Evolutionary conservation across 2,888 invertebrate species (phyloP), one percentile per base, ranked within the genome.

Genomic region (Pandemis cinnamomeana): DNA sequence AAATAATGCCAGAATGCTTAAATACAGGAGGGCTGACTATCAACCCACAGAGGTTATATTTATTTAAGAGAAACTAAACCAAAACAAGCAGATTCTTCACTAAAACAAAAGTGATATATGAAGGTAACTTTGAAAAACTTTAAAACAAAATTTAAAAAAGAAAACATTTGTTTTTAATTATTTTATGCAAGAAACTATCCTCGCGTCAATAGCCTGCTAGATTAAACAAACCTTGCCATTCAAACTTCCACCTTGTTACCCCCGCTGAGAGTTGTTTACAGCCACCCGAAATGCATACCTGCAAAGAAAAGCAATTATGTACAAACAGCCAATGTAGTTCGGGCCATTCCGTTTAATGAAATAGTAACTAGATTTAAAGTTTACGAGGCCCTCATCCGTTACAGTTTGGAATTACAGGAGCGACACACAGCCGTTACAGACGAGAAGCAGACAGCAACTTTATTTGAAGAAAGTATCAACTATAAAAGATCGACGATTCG

Each of bases 351-450:
- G 69, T 51, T 73, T 73, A 76, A 76, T 76, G 76, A 76, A 76
- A 76, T 76, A 76, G 71, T 76, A 72, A 74, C 72, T 71, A 62
- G 70, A 73, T 76, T 76, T 76, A 72, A 71, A 75, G 72, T 75
- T 75, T 75, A 75, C 75, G 75, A 67, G 48, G 41, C 64, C 46
- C 71, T 72, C 72, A 75, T 72, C 66, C 66, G 72, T 72, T 72
- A 72, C 72, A 51, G 67, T 75, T 71, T 71, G 66, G 71, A 46
- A 67, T 61, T 72, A 69, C 66, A 3, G 10, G 7, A 13, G 20
- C n/a, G 70, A 75, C 75, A 70, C 70, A 75, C 70, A 5, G 75
- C 13, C 27, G 2, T 5, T n/a, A 13, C 42, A 62, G 6, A 62
- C 51, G 13, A 20, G 10, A 42, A 27, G 44, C 68, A 53, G 20